A percentile compares a stretch with the other conserved stretches of the same genome.
Conservation (phyloP, 2,113 vertebrate genomes). For the Rhea americana region DNA sequence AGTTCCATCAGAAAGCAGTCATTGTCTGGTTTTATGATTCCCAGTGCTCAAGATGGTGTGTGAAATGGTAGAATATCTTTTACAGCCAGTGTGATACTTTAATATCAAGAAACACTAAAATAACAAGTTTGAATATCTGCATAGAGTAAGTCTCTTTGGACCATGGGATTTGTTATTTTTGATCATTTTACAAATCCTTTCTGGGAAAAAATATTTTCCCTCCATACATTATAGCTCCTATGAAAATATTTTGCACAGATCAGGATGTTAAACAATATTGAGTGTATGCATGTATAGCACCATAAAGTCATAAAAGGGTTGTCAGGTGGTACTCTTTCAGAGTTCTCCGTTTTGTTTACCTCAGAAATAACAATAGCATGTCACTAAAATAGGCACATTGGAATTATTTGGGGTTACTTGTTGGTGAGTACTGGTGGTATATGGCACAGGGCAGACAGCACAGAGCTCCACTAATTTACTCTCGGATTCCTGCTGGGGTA, state of each 20-base stretch:
- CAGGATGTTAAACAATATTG: background rate
- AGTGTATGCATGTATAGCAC: background rate
- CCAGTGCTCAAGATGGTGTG: background rate
- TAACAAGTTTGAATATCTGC: background rate
- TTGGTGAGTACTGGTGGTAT: background rate
- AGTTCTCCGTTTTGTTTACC: background rate
- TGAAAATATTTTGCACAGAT: background rate
- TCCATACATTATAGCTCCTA: background rate
- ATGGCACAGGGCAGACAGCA: background rate
- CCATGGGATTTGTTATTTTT: background rate
- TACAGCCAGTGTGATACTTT: background rate
- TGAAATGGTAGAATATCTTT: constrained; percentile 3
- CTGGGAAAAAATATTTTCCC: background rate
- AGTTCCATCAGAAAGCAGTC: background rate
- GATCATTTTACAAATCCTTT: background rate
- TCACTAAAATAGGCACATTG: background rate
- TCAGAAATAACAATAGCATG: background rate
- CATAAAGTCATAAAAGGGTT: background rate
- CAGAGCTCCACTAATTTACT: background rate
- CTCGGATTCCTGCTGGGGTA: background rate
- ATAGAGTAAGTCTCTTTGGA: background rate
- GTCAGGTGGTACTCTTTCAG: background rate
- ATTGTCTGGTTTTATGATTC: constrained; percentile 17
- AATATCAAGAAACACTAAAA: background rate
- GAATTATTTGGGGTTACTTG: background rate